Conservation (phyloP, 2,888 invertebrate genomes). For the Copidosoma aretas region DNA sequence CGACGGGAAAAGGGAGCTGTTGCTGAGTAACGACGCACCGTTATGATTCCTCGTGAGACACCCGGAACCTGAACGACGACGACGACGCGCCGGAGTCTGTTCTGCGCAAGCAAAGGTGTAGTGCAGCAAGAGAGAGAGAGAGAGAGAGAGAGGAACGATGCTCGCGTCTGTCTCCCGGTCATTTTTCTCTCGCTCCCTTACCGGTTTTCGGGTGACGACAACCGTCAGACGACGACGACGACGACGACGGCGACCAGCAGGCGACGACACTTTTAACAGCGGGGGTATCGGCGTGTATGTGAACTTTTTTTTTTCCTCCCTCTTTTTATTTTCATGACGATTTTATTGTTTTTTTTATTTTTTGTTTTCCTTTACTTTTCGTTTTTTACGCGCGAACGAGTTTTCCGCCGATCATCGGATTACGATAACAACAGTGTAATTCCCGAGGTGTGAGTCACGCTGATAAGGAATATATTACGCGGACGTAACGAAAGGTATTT, state of each 20-base stretch:
- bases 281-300: too few species aligned
- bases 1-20: background rate
- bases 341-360: too few species aligned
- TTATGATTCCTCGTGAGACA: constrained; percentile 1
- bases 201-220: too few species aligned
- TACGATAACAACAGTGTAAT: background rate
- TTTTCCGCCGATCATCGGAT: background rate
- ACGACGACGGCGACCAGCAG: background rate
- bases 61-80: too few species aligned
- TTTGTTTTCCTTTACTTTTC: background rate
- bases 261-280: background rate
- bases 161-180: too few species aligned
- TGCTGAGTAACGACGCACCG: constrained; percentile 4
- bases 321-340: too few species aligned
- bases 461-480: background rate
- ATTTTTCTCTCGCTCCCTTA: too few species aligned
- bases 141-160: too few species aligned
- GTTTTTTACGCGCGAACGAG: background rate
- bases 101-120: too few species aligned
- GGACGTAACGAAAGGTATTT: background rate
- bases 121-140: too few species aligned
- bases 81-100: too few species aligned
- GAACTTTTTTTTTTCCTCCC: too few species aligned
- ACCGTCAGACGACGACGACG: background rate
- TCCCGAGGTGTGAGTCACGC: background rate